phyloP scores from a whole-genome alignment of 2,113 vertebrate genomes.

The Tetrao urogallus region DNA sequence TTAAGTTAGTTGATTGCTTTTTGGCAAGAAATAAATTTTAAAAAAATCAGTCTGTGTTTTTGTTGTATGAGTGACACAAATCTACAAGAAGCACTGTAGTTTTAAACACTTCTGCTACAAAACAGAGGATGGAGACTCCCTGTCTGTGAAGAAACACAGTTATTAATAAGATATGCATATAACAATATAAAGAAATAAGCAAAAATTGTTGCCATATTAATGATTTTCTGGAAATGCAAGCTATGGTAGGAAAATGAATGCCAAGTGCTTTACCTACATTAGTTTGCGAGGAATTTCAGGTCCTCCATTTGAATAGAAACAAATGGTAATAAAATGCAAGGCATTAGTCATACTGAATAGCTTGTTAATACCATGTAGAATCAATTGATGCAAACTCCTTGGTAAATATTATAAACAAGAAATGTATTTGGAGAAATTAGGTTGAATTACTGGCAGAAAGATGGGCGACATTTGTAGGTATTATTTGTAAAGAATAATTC shows the following conservation, averaged over 20 bases:
- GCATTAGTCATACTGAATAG: background rate
- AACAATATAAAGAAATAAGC: background rate
- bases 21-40: background rate
- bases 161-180: background rate
- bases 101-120: background rate
- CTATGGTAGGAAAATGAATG: background rate
- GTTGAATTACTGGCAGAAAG: background rate
- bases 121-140: background rate
- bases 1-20: background rate
- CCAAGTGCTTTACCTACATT: background rate
- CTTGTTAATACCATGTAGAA: constrained; percentile 10
- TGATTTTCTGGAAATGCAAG: background rate
- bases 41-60: background rate
- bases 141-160: background rate
- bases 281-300: background rate
- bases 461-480: background rate
- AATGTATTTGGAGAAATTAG: background rate
- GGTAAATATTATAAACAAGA: background rate
- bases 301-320: background rate
- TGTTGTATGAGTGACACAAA: background rate
- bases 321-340: background rate
- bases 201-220: background rate
- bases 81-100: background rate
- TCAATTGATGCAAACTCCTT: constrained; percentile 4
- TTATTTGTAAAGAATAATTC: background rate